phyloP scores from a whole-genome alignment of 2,113 vertebrate genomes.

The Rhea americana region DNA sequence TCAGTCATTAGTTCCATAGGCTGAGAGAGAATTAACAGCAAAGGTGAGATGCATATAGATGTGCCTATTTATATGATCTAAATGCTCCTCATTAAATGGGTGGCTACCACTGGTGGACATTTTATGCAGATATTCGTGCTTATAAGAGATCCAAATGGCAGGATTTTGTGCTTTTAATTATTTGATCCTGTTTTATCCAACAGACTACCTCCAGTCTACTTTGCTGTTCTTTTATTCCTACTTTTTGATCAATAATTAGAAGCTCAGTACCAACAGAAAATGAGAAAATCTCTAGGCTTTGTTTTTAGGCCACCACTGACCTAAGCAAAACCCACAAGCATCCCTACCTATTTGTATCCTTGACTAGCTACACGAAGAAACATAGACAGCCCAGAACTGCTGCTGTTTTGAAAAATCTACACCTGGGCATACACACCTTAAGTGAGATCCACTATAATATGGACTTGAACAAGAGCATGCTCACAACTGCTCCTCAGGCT shows the following conservation, averaged over 20 bases:
- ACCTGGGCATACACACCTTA: neutral
- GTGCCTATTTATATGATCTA: neutral
- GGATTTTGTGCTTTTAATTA: neutral
- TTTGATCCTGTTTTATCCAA: neutral
- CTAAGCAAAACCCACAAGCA: neutral
- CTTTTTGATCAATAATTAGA: neutral
- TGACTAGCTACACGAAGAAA: neutral
- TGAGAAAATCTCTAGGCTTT: neutral
- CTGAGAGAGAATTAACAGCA: slow-evolving; percentile 42
- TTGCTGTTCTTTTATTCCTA: neutral
- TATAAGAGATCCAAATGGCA: neutral
- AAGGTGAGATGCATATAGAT: neutral
- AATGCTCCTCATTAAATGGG: neutral
- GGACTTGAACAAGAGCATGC: neutral
- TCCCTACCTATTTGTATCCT: neutral
- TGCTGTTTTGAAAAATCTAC: neutral
- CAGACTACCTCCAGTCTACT: neutral
- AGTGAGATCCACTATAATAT: neutral
- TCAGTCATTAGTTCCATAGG: slow-evolving; percentile 31
- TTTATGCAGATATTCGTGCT: slow-evolving; percentile 8
- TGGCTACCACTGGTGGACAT: neutral
- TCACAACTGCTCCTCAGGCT: neutral
- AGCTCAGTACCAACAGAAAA: neutral
- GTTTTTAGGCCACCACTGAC: neutral
- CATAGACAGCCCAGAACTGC: neutral